Evolutionary conservation across 2,113 vertebrate genomes (phyloP).

Genomic region (Brevimyrus niger): DNA sequence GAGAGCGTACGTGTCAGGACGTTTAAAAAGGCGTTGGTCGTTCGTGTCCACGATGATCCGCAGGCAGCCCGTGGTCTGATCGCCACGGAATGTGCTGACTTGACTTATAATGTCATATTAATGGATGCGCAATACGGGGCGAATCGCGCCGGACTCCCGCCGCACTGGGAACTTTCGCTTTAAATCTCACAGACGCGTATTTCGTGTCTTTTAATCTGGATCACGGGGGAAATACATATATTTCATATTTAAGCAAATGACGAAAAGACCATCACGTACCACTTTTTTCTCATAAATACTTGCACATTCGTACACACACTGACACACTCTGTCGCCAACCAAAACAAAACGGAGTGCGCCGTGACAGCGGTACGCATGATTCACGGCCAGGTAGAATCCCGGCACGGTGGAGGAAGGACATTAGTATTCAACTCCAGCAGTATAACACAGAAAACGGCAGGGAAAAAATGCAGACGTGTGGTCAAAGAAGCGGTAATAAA

Average conservation of each 20-base stretch:
- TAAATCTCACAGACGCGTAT: background rate
- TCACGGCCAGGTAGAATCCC: conserved; percentile 48
- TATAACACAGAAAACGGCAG: conserved; percentile 36
- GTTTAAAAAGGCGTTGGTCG: background rate
- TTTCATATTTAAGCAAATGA: background rate
- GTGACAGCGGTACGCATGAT: conserved; percentile 44
- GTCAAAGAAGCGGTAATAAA: conserved; percentile 25
- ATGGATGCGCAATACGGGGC: background rate
- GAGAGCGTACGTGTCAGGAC: conserved; percentile 18
- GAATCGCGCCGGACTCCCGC: background rate
- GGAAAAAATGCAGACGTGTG: conserved; percentile 26
- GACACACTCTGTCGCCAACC: conserved; percentile 16
- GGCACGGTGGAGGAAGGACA: conserved; percentile 29
- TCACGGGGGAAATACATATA: background rate
- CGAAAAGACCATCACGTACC: background rate
- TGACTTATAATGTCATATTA: background rate
- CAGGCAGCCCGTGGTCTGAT: background rate
- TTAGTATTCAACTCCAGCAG: conserved; percentile 61
- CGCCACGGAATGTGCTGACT: background rate
- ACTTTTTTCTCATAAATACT: background rate
- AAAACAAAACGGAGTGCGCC: conserved; percentile 36
- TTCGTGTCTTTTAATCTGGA: background rate
- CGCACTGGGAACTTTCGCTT: background rate
- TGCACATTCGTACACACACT: background rate
- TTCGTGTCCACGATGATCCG: background rate